These are phyloP conservation scores for Melozone crissalis DNA, from an alignment of 2,113 vertebrate genomes.

Conservation along the genomic window DNA sequence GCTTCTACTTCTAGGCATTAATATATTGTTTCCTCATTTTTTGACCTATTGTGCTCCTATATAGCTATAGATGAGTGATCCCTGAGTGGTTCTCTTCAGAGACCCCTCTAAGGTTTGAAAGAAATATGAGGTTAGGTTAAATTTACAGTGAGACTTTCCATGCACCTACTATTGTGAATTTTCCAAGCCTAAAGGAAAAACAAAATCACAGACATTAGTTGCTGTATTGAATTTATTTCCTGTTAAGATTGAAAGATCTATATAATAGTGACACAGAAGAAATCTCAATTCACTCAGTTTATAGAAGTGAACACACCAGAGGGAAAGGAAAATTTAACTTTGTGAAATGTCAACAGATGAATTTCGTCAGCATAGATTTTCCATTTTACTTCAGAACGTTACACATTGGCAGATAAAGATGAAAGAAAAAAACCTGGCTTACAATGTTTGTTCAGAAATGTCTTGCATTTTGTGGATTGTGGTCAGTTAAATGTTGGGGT, in stretches of 20 bases:
- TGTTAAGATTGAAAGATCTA: slow-evolving; percentile 50
- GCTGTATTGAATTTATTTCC: slow-evolving; percentile 38
- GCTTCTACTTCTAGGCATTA: neutral
- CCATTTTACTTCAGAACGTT: neutral
- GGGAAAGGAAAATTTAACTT: neutral
- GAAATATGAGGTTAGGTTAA: neutral
- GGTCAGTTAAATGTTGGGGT: neutral
- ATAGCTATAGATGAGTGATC: slow-evolving; percentile 13
- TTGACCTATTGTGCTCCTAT: slow-evolving; percentile 23
- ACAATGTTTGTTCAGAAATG: neutral
- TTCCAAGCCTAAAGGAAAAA: slow-evolving; percentile 15
- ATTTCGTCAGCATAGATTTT: neutral
- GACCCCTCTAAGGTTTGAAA: neutral
- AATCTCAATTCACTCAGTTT: neutral
- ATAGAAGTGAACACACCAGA: neutral
- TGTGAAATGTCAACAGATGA: neutral
- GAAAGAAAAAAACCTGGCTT: neutral
- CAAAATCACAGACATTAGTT: slow-evolving; percentile 19
- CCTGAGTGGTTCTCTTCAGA: neutral
- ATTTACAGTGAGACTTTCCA: neutral
- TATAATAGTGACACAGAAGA: neutral
- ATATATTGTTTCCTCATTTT: slow-evolving; percentile 48
- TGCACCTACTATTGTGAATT: neutral
- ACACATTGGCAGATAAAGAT: neutral
- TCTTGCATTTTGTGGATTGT: neutral